phyloP scores from a whole-genome alignment of 2,113 vertebrate species.

The Pithys albifrons region DNA sequence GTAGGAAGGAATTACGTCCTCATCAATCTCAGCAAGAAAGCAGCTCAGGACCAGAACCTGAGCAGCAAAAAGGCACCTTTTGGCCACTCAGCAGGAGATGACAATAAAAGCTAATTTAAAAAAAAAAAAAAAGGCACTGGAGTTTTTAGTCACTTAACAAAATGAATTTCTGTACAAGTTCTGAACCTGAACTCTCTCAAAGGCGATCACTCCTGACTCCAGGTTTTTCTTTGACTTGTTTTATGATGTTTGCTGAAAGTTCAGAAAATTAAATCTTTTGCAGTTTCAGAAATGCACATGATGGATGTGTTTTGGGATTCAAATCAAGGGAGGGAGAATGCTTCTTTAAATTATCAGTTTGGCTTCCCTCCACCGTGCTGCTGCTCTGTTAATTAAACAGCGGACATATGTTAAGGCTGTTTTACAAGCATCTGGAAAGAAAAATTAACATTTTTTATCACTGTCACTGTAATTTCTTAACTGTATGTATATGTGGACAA shows the following conservation, averaged over 20 bases:
- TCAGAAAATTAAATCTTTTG: constrained; percentile 77
- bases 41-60: not conserved
- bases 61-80: constrained; percentile 16
- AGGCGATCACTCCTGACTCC: constrained; percentile 39
- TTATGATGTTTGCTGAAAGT: constrained; percentile 74
- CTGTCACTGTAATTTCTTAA: constrained; percentile 76
- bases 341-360: constrained; percentile 78
- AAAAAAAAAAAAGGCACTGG: not conserved
- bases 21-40: constrained; percentile 8
- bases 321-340: constrained; percentile 67
- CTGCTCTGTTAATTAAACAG: constrained; percentile 77
- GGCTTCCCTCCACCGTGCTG: constrained; percentile 72
- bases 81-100: not conserved
- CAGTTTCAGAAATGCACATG: constrained; percentile 70
- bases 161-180: constrained; percentile 48
- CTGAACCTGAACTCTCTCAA: constrained; percentile 44
- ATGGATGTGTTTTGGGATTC: constrained; percentile 75
- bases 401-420: constrained; percentile 75
- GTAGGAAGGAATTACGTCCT: not conserved
- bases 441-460: constrained; percentile 79
- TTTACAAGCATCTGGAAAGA: constrained; percentile 79
- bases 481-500: constrained; percentile 66
- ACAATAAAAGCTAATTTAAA: constrained; percentile 15
- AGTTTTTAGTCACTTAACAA: constrained; percentile 33
- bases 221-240: constrained; percentile 71